A percentile compares a stretch with the other conserved stretches of the same genome.
phyloP scores from a whole-genome alignment of 2,113 vertebrate species.

The Zosterops japonicus region DNA sequence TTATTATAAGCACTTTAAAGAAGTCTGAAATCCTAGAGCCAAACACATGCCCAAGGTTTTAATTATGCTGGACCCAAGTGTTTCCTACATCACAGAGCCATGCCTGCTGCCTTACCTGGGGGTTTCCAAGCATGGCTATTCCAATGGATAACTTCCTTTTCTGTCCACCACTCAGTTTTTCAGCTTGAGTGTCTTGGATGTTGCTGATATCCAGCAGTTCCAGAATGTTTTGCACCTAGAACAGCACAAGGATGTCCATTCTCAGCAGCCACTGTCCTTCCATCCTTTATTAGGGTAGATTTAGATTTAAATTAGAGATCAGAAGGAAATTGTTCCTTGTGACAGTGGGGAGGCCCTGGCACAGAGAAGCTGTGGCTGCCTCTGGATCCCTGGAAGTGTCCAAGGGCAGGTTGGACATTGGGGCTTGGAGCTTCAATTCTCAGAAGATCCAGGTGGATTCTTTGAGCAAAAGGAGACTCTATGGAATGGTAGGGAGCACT shows the following conservation, averaged over 20 bases:
- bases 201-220: constrained; percentile 82
- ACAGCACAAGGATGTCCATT: neutral
- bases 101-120: constrained; percentile 76
- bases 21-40: neutral
- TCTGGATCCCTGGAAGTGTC: neutral
- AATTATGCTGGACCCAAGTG: neutral
- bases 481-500: accelerated
- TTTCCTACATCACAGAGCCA: accelerated
- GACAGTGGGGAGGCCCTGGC: neutral
- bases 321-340: neutral
- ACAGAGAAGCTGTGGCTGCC: neutral
- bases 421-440: neutral
- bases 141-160: constrained; percentile 87
- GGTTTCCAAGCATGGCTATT: constrained; percentile 86
- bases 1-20: neutral
- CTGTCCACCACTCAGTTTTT: constrained; percentile 86
- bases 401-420: accelerated
- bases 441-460: neutral
- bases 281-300: neutral
- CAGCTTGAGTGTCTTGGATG: constrained; percentile 81
- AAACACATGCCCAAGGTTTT: neutral
- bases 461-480: neutral
- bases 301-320: neutral
- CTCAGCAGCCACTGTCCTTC: neutral
- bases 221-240: constrained; percentile 81